These are phyloP conservation scores for Columba guinea DNA, from an alignment of 2,797 vertebrate genomes.

Conservation along the genomic window DNA sequence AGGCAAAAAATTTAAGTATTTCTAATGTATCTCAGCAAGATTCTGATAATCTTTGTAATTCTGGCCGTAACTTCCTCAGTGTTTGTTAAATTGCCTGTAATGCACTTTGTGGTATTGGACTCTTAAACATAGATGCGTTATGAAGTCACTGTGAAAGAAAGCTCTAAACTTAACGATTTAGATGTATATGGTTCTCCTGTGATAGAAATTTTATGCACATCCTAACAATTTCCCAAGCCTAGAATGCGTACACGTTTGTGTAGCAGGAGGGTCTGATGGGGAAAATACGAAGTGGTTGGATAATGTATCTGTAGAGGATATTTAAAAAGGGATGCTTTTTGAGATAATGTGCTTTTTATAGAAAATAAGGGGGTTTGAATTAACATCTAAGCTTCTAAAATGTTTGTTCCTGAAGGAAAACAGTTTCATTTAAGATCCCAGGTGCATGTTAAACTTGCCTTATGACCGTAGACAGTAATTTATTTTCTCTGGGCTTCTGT, in stretches of 20 bases:
- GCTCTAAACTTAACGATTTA: neutral
- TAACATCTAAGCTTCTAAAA: neutral
- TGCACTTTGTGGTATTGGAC: neutral
- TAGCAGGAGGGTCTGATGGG: neutral
- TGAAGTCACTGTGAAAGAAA: neutral
- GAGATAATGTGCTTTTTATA: neutral
- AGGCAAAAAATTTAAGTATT: neutral
- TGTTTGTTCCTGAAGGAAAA: neutral
- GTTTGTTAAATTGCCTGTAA: neutral
- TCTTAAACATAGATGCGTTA: neutral
- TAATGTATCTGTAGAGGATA: neutral
- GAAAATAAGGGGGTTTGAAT: conserved; percentile 5
- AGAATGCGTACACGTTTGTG: neutral
- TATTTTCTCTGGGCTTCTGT: conserved; percentile 18
- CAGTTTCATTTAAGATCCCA: conserved; percentile 44
- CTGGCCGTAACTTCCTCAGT: neutral
- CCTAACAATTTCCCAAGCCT: neutral
- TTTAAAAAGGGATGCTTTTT: neutral
- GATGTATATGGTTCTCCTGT: neutral
- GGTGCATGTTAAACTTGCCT: neutral
- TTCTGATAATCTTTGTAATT: neutral
- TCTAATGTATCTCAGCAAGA: neutral
- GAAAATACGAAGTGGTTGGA: neutral
- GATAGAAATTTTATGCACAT: neutral
- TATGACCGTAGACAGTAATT: neutral